Evolutionary conservation across 2,888 invertebrate species (phyloP).

Genomic region (Calameuta idolon): DNA sequence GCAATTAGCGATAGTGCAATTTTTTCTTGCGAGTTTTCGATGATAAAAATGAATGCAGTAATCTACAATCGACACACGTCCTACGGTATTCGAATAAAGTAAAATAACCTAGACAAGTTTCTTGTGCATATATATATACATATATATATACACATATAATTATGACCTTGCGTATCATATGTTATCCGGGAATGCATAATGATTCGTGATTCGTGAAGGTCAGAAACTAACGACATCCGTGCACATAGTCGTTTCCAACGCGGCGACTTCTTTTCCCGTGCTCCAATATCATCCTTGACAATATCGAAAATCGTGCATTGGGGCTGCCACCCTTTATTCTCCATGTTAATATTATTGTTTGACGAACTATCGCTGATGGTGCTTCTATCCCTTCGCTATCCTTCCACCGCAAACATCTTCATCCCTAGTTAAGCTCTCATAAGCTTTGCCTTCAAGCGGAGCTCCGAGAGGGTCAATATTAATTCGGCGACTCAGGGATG

Average conservation of each 20-base stretch:
- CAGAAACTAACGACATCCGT: neutral
- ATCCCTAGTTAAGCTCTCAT: neutral
- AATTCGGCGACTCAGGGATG: neutral
- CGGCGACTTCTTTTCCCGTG: neutral
- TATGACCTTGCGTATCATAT: neutral
- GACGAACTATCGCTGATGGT: neutral
- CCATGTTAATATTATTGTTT: neutral
- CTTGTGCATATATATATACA: neutral
- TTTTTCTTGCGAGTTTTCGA: neutral
- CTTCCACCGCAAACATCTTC: neutral
- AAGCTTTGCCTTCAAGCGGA: neutral
- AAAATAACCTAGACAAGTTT: neutral
- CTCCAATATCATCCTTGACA: neutral
- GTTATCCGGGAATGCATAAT: neutral
- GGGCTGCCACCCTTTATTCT: neutral
- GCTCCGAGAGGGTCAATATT: neutral
- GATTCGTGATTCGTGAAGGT: neutral
- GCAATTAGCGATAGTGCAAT: neutral
- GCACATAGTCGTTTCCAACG: neutral
- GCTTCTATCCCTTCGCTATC: neutral
- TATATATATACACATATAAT: neutral
- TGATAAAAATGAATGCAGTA: too few relatives aligned
- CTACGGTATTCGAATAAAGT: neutral
- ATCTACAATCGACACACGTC: neutral
- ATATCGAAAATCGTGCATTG: neutral